Conservation (phyloP, 2,797 vertebrate species). For the Manis pentadactyla region DNA sequence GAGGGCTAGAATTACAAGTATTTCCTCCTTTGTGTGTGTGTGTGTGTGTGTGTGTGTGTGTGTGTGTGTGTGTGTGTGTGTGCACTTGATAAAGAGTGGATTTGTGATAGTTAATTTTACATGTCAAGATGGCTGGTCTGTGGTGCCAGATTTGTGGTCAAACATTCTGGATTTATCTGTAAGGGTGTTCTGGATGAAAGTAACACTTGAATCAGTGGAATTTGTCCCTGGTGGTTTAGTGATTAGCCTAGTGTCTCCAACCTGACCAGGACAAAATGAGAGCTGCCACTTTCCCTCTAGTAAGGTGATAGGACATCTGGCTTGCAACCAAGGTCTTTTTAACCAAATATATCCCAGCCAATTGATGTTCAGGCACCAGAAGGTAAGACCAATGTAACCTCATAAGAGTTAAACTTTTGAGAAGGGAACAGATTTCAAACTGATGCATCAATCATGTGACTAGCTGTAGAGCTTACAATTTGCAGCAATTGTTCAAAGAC, state of each 20-base stretch:
- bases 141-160: not conserved
- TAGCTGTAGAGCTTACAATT: not conserved
- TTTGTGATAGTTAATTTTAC: not conserved
- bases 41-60: not conserved
- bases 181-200: not conserved
- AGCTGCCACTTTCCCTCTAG: not conserved
- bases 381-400: not conserved
- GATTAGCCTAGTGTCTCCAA: not conserved
- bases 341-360: not conserved
- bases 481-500: slow-evolving; percentile 15
- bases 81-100: not conserved
- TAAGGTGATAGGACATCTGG: not conserved
- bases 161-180: slow-evolving; percentile 8
- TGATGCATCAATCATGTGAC: not conserved
- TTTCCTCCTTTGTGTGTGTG: not conserved
- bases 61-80: not conserved
- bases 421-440: slow-evolving; percentile 66
- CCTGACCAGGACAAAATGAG: not conserved
- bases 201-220: not conserved
- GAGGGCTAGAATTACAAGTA: not conserved
- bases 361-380: not conserved
- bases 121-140: not conserved
- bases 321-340: not conserved
- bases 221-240: not conserved
- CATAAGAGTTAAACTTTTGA: slow-evolving; percentile 65